These are phyloP conservation scores for Scomber japonicus DNA, from an alignment of 2,113 vertebrate genomes.

Conservation along the genomic window DNA sequence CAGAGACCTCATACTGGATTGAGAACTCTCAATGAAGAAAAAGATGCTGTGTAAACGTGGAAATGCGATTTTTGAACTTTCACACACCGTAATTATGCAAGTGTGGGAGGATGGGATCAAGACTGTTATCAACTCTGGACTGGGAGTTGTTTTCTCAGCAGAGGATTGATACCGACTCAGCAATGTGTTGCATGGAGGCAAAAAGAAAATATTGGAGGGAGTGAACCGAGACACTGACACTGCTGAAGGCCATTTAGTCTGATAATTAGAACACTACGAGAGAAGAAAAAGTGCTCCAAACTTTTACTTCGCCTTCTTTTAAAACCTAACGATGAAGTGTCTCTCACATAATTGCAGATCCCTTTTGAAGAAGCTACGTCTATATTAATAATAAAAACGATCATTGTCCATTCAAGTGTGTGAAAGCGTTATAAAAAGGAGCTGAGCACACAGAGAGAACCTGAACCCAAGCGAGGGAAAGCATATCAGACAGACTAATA, in stretches of 20 bases:
- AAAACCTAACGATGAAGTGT: neutral
- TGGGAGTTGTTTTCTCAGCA: conserved; percentile 50
- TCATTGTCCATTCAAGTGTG: conserved; percentile 1
- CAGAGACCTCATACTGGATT: neutral
- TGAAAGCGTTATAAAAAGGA: conserved; percentile 20
- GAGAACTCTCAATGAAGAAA: neutral
- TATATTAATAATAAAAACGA: neutral
- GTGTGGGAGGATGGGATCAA: conserved; percentile 44
- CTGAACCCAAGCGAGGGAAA: conserved; percentile 18
- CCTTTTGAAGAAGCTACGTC: neutral
- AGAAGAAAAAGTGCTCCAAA: neutral
- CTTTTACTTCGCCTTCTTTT: neutral
- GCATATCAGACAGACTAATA: conserved; percentile 43
- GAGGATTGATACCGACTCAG: conserved; percentile 37
- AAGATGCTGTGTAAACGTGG: neutral
- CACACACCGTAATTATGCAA: neutral
- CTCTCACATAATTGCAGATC: conserved; percentile 9
- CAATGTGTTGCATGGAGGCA: conserved; percentile 1
- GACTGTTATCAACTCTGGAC: conserved; percentile 7
- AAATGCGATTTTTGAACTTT: neutral
- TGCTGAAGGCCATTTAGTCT: conserved; percentile 8
- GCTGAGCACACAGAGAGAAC: neutral
- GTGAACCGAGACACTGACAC: conserved; percentile 7
- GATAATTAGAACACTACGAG: conserved; percentile 3
- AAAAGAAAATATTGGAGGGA: conserved; percentile 37